Evolutionary conservation across 2,797 vertebrate genomes (phyloP), one percentile per base, ranked within the genome.

Genomic region (Leptatherina wallacei): DNA sequence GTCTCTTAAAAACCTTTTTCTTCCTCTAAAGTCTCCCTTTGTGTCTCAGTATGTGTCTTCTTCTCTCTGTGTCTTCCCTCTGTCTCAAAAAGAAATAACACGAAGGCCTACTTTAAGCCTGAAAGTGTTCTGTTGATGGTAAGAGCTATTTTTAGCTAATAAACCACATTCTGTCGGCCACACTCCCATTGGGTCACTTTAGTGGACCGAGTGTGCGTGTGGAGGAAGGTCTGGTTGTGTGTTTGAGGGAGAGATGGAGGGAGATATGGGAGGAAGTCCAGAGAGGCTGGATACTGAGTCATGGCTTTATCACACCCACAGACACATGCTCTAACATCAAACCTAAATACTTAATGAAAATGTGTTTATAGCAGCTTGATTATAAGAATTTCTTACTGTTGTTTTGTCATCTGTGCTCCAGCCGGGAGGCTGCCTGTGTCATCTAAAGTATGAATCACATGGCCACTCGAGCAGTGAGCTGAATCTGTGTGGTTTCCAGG

Each of bases 91-190:
- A 67, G 77, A 85, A 81, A 80, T 80, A 65, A 77, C 69, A 69
- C 73, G 70, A 64, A 60, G 69, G 62, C 67, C 81, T 52, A 27
- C 52, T 78, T 87, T 77, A 71, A 88, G 75, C 74, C 79, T 54
- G 61, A 61, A 57, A 75, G 77, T 63, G 73, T 83, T 87, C 69
- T 69, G 65, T 68, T 82, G 60, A 84, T 74, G 76, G 71, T 36
- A 1, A 18, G 38, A 78, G 71, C 81, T 93, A 90, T 90, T 90
- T 92, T 89, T 88, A 89, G 59, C 61, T 38, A 78, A 77, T 84
- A 82, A 78, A 82, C 75, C 71, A 81, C 88, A 84, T 84, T 91
- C 88, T 85, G 75, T 64, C 6, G 32, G 52, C 81, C 83, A 73
- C 77, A 74, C 76, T 80, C 80, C 82, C 88, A 51, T 58, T 62